Evolutionary conservation across 2,113 vertebrate species (phyloP), one percentile per base, ranked within the genome.

Genomic region (Pachypanchax playfairii): DNA sequence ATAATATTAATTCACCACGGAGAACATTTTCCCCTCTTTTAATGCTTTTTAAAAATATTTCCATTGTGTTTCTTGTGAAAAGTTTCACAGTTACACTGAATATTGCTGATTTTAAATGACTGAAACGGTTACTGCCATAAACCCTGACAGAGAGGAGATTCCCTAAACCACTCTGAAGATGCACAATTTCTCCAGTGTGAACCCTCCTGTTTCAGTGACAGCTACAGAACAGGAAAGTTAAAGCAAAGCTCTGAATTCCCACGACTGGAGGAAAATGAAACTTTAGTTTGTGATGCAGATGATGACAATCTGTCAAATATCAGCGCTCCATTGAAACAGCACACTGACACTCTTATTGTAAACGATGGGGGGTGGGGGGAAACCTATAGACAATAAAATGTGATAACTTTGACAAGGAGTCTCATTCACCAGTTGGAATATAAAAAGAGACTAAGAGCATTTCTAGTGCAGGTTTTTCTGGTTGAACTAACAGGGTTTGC

Each of bases 1-100:
- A 43, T 71, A 39, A 49, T 41, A 48, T 29, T 25, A 59, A 49
- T 44, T 75, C 47, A 33, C 41, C 10, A 20, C 6, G 41, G 4
- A 53, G 29, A 24, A 22, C 54, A 26, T 22, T 44, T 21, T 12
- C 15, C n/a, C 5, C 13, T 38, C 20, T 24, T 64, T 42, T 72
- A 15, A 20, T 48, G 39, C 31, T 31, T 62, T 53, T 66, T 17
- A 39, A 61, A 66, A 60, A 36, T 46, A 42, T 22, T 33, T 9
- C 46, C 9, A 8, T 47, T 22, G 22, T 43, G 5, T 43, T 2
- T n/a, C n/a, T n/a, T n/a, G n/a, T 36, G 22, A 18, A 28, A 33
- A 28, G 31, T 11, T 33, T 4, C 24, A 9, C 4, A 7, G 6
- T 31, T 28, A 47, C 4, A 39, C 31, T 18, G 2, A 60, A 54